Base-by-base conservation (phyloP, 2,113 vertebrate genomes). In the Oryctolagus cuniculus region DNA sequence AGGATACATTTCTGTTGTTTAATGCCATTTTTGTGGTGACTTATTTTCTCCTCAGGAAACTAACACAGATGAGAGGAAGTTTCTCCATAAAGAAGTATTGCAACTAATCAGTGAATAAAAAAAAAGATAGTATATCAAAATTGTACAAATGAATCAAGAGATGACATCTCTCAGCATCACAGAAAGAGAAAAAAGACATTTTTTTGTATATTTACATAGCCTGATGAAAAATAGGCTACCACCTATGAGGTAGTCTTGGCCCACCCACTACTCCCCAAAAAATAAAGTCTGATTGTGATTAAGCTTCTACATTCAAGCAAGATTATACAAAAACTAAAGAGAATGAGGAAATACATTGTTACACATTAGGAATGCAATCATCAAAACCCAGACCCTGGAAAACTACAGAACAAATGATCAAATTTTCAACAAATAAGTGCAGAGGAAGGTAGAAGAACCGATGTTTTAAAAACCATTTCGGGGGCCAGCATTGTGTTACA, bases 391-490 rank as follows among this genome's bases (percentile, higher is more conserved):
- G 49, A 19, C 10, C 19, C 34, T 72, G 17, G 34, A 67, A 73
- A 85, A 17, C 55, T 66, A 44, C 64, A 55, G 24, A 36, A 85
- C 34, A 89, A 89, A 73, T 58, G 4, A 92, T 66, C 29, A 38
- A 25, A 61, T 69, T 77, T 85, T 92, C 58, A 93, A 85, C 24
- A 89, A 89, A 72, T 29, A 89, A 66, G 79, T 89, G 34, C 24
- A 73, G 3, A 31, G 31, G 34, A 27, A 70, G 79, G 75, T 38
- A 75, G 34, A 58, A 51, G 31, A 66, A 63, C 51, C 34, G 49
- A 31, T 6, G 70, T 64, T 51, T 72, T 85, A 85, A 77, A 79
- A 91, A 74, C 44, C 58, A 49, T 17, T 66, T 73, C 44, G 1
- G 44, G 44, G 6, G 44, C 44, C 44, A 44, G 44, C 44, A 44